A percentile compares a stretch with the other conserved stretches of the same genome.
Evolutionary conservation across 2,113 vertebrate genomes (phyloP).

Genomic region (Semnornis frantzii): DNA sequence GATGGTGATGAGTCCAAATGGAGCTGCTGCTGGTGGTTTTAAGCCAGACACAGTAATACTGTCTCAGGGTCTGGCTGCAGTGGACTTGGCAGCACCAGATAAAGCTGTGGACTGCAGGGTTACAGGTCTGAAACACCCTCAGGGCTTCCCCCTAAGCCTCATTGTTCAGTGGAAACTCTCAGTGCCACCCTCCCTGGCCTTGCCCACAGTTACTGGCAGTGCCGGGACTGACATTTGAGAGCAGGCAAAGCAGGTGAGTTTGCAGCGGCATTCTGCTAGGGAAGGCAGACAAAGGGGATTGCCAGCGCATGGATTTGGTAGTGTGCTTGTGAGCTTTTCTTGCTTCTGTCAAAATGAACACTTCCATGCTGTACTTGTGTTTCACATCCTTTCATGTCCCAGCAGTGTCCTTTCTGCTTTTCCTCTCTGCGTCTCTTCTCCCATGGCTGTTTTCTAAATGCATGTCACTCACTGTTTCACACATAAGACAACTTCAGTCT

Average conservation of each 20-base stretch:
- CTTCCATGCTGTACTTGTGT: not conserved
- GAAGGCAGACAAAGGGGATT: not conserved
- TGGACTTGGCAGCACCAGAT: not conserved
- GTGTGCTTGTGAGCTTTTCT: not conserved
- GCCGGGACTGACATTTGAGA: not conserved
- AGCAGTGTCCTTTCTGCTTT: not conserved
- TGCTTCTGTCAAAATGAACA: not conserved
- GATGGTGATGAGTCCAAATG: not conserved
- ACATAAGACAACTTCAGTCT: not conserved
- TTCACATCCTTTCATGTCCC: not conserved
- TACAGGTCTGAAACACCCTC: not conserved
- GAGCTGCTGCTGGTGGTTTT: not conserved
- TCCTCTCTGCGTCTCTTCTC: not conserved
- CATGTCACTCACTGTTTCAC: not conserved
- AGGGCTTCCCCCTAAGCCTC: not conserved
- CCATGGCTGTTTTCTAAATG: not conserved
- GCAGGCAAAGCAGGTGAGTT: not conserved
- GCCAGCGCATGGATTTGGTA: not conserved
- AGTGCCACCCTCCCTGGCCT: not conserved
- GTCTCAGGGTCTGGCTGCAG: not conserved
- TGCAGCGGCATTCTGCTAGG: not conserved
- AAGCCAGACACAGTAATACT: not conserved
- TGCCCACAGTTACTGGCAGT: not conserved
- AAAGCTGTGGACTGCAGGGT: not conserved
- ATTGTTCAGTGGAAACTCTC: not conserved